Evolutionary conservation across 2,797 vertebrate species (phyloP).

Genomic region (Dryobates pubescens): DNA sequence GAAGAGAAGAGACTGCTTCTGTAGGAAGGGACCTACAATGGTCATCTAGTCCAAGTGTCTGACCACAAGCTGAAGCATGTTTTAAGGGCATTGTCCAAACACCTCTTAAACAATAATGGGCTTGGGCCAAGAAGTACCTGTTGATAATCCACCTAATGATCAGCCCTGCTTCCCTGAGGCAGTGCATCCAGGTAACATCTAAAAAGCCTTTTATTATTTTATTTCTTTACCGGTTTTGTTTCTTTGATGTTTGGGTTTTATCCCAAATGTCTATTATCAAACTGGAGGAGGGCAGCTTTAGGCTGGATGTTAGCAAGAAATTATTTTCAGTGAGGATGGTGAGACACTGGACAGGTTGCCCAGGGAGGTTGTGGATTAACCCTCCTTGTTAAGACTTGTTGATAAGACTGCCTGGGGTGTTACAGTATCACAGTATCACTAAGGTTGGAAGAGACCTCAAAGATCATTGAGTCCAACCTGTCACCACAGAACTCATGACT

Average conservation of each 20-base stretch:
- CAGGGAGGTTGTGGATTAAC: too few relatives aligned
- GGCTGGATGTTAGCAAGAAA: too few relatives aligned
- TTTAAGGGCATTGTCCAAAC: background rate
- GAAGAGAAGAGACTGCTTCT: background rate
- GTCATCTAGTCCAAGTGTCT: background rate
- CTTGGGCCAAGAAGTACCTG: background rate
- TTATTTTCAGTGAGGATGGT: too few relatives aligned
- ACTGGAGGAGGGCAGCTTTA: too few relatives aligned
- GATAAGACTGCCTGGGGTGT: too few relatives aligned
- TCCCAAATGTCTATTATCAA: background rate
- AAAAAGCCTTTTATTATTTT: conserved; percentile 16
- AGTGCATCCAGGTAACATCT: background rate
- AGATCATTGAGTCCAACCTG: too few relatives aligned
- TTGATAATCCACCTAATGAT: background rate
- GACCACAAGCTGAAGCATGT: too few relatives aligned
- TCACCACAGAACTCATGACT: too few relatives aligned
- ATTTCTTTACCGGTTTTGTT: background rate
- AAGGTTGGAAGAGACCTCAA: too few relatives aligned
- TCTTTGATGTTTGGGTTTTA: background rate
- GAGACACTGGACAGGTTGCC: too few relatives aligned
- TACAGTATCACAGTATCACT: too few relatives aligned
- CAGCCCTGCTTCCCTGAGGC: background rate
- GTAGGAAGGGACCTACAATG: background rate
- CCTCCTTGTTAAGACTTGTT: too few relatives aligned
- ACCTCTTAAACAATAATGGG: background rate